A percentile compares a stretch with the other conserved stretches of the same genome.
Conservation (phyloP, 35 echinoderm and acorn worm species). For the Ptychodera flava region DNA sequence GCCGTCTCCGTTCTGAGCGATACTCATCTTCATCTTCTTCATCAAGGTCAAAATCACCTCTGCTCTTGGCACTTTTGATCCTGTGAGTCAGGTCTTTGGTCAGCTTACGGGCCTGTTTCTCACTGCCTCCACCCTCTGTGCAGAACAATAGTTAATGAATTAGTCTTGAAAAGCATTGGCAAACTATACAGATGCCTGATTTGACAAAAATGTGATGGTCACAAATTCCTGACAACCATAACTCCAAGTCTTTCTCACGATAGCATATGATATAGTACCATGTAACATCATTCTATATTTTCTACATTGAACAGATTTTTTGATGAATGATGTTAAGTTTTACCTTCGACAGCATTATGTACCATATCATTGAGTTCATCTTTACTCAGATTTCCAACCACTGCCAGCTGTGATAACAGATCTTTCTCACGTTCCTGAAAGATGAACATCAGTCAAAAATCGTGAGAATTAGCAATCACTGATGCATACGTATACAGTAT, state of each 20-base stretch:
- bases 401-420: conserved; percentile 19
- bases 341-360: conserved; percentile 5
- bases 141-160: no score
- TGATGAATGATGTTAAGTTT: no score
- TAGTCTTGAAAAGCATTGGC: no score
- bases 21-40: background rate
- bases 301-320: no score
- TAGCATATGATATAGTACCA: no score
- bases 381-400: conserved; percentile 4
- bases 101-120: background rate
- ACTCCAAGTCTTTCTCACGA: no score
- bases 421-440: conserved; percentile 18
- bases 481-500: background rate
- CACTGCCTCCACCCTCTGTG: background rate
- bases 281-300: no score
- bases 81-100: background rate
- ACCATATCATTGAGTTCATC: conserved; percentile 3
- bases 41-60: background rate
- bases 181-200: no score
- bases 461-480: background rate
- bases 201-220: no score
- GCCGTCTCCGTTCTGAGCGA: background rate
- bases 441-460: background rate
- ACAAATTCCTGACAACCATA: no score
- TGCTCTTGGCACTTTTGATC: background rate